Conservation (phyloP, 2,888 invertebrate genomes). For the Zygogramma bicolorata region DNA sequence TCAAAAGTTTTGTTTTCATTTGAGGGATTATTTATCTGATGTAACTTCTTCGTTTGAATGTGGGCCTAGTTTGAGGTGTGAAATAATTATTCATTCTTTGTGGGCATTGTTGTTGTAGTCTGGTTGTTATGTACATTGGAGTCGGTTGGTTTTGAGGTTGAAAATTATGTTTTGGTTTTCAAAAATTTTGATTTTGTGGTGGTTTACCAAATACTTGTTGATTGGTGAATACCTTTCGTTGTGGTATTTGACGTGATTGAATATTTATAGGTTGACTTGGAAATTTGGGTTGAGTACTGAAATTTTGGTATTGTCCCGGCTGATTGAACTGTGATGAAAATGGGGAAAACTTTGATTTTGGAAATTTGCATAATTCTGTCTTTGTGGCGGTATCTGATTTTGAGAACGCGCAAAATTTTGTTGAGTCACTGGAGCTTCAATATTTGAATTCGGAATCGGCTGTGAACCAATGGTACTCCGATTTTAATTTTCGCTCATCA, state of each 20-base stretch:
- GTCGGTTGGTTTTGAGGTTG: background rate
- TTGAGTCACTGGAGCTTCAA: background rate
- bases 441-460: too few relatives aligned
- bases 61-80: background rate
- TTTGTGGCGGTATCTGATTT: background rate
- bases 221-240: background rate
- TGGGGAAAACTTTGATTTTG: background rate
- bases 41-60: background rate
- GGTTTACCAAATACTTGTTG: too few relatives aligned
- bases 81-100: background rate
- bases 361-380: background rate
- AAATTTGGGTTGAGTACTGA: background rate
- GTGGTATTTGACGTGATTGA: background rate
- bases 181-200: background rate
- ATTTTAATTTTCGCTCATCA: background rate
- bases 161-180: slow-evolving; percentile 3
- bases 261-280: background rate
- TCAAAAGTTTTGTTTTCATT: background rate
- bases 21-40: background rate
- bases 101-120: background rate
- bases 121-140: background rate
- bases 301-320: background rate
- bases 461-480: background rate
- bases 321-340: background rate
- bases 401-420: background rate